Percentiles rank a stretch among this genome's conserved stretches.
Evolutionary conservation across 2,888 invertebrate genomes (phyloP).

Genomic region (Carpatolechia fugitivella): DNA sequence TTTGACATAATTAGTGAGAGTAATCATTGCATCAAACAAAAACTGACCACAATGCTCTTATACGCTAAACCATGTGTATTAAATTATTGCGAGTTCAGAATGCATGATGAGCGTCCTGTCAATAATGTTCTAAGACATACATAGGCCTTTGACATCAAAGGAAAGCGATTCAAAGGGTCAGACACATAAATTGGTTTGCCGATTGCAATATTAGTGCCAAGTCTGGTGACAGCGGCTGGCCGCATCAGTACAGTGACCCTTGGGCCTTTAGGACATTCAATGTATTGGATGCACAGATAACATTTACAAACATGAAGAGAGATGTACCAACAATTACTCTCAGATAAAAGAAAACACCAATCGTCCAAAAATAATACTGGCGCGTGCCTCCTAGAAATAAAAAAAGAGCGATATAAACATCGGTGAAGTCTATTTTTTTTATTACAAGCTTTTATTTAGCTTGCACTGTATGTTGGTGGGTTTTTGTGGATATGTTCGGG

Average conservation of each 20-base stretch:
- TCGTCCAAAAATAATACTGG: no score
- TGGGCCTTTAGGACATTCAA: slow-evolving; percentile 50
- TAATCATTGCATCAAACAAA: not conserved
- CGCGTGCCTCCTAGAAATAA: no score
- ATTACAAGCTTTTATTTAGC: no score
- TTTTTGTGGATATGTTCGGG: no score
- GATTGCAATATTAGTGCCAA: slow-evolving; percentile 56
- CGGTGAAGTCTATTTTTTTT: no score
- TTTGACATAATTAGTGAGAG: not conserved
- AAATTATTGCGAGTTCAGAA: not conserved
- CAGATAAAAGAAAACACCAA: no score
- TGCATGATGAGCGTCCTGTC: not conserved
- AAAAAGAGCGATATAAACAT: no score
- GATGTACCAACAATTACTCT: no score
- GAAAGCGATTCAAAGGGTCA: not conserved
- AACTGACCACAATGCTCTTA: not conserved
- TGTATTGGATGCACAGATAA: slow-evolving; percentile 25
- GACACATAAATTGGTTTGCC: slow-evolving; percentile 58
- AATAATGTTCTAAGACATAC: not conserved
- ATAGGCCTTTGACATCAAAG: slow-evolving; percentile 6
- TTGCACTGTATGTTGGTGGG: no score
- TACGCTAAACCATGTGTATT: no score
- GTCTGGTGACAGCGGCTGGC: slow-evolving; percentile 34
- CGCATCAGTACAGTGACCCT: slow-evolving; percentile 64
- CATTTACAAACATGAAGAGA: no score